Evolutionary conservation across 2,113 vertebrate genomes (phyloP).

Genomic region (Fregetta grallaria): DNA sequence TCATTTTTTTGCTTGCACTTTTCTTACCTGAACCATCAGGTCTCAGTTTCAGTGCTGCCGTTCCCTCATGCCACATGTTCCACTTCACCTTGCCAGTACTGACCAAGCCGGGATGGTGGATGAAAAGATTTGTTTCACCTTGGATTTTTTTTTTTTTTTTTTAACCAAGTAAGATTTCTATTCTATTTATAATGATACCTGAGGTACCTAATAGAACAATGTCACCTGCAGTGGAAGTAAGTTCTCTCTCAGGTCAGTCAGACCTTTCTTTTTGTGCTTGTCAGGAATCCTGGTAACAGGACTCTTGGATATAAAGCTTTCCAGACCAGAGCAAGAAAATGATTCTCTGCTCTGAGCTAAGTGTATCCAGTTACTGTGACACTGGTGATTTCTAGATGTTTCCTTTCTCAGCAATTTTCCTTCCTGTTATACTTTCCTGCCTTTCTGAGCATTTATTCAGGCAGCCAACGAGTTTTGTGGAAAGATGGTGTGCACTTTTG

Average conservation of each 20-base stretch:
- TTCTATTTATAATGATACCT: slow-evolving; percentile 68
- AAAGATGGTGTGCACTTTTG: neutral
- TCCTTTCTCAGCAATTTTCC: neutral
- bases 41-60: slow-evolving; percentile 27
- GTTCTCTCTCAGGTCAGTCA: slow-evolving; percentile 56
- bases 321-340: neutral
- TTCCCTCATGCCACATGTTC: neutral
- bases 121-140: slow-evolving; percentile 31
- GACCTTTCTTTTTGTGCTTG: slow-evolving; percentile 33
- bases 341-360: neutral
- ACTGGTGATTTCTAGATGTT: slow-evolving; percentile 28
- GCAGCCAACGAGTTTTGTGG: slow-evolving; percentile 27
- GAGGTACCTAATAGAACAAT: slow-evolving; percentile 55
- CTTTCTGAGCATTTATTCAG: slow-evolving; percentile 30
- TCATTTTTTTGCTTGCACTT: neutral
- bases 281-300: neutral
- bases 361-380: slow-evolving; percentile 7
- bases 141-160: slow-evolving; percentile 7
- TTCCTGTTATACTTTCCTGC: neutral
- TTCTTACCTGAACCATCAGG: neutral
- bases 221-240: slow-evolving; percentile 62
- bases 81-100: slow-evolving; percentile 29
- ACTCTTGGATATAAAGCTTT: neutral
- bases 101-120: slow-evolving; percentile 30
- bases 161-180: slow-evolving; percentile 16